Conservation (phyloP, 2,797 vertebrate species). For the Melanotaenia pygmaea region DNA sequence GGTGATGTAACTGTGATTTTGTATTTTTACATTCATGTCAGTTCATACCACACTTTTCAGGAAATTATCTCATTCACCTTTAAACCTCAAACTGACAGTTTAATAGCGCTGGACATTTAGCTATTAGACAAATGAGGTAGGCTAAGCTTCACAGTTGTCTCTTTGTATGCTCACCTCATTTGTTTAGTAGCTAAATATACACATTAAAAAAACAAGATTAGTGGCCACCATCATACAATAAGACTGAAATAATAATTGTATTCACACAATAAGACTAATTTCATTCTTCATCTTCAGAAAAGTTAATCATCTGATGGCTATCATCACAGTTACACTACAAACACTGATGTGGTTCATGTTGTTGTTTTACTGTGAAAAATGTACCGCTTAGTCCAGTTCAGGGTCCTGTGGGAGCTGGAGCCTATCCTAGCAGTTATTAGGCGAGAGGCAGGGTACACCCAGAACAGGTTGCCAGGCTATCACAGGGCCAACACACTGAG, state of each 20-base stretch:
- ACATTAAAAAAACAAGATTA: not conserved
- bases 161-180: not conserved
- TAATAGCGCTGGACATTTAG: not conserved
- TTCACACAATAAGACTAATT: not conserved
- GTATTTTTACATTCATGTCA: not conserved
- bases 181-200: not conserved
- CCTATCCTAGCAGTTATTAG: no score
- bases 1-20: not conserved
- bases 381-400: not conserved
- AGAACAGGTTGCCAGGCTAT: no score
- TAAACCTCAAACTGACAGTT: not conserved
- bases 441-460: no score
- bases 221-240: not conserved
- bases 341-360: not conserved
- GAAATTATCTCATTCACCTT: not conserved
- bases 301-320: not conserved
- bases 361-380: not conserved
- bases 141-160: not conserved
- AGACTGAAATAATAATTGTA: no score
- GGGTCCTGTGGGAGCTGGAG: no score
- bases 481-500: no score
- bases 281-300: not conserved
- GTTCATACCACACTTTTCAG: not conserved
- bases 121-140: not conserved
- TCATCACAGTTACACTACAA: not conserved